These are phyloP conservation scores for Urocynchramus pylzowi DNA, from an alignment of 2,113 vertebrate genomes.

Conservation along the genomic window DNA sequence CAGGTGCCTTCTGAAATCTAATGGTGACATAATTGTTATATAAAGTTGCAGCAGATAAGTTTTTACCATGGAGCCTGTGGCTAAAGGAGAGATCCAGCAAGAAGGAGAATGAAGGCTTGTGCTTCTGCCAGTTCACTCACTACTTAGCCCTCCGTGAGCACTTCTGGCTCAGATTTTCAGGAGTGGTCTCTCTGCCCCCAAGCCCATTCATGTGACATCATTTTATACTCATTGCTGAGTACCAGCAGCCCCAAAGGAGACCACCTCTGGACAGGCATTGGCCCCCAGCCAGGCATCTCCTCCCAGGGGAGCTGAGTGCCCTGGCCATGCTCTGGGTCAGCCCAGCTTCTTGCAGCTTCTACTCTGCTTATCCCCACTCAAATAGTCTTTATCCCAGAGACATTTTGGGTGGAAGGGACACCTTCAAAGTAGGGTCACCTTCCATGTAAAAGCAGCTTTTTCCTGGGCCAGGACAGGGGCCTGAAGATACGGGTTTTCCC, in stretches of 20 bases:
- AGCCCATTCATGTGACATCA: neutral
- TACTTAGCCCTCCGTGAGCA: neutral
- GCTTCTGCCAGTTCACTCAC: neutral
- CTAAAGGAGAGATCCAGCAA: neutral
- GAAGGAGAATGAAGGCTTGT: neutral
- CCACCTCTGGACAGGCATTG: neutral
- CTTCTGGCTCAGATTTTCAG: neutral
- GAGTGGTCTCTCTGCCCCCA: neutral
- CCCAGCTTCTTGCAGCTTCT: fast-evolving
- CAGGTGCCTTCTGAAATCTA: constrained; percentile 11
- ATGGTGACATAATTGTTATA: neutral
- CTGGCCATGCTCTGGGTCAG: neutral
- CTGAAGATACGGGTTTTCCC: neutral
- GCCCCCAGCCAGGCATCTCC: neutral
- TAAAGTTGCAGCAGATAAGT: neutral
- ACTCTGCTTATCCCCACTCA: neutral
- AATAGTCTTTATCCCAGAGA: neutral
- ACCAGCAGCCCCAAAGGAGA: neutral
- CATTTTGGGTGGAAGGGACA: neutral
- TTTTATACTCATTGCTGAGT: neutral
- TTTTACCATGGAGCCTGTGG: neutral
- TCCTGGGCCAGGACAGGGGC: neutral
- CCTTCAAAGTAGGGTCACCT: neutral
- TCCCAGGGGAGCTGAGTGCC: neutral
- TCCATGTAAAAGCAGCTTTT: neutral